Percentiles rank a stretch among this genome's conserved stretches.
These are phyloP conservation scores for Paracyprichromis sp. DNA, from an alignment of 2,113 vertebrate species.

Conservation along the genomic window DNA sequence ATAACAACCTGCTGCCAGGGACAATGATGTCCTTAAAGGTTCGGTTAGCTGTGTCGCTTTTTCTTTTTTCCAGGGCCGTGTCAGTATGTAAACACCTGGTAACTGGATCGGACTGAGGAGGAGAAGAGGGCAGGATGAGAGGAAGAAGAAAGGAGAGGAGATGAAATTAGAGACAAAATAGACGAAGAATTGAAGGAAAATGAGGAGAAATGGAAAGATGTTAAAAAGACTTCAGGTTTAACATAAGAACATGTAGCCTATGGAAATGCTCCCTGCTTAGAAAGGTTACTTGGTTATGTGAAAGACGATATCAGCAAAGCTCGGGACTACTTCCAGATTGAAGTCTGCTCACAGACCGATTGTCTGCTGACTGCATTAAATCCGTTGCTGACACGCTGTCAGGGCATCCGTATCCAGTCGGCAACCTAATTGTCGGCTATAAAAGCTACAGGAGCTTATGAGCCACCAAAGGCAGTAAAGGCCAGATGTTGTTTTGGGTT, in stretches of 20 bases:
- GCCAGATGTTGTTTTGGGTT: not conserved
- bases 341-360: not conserved
- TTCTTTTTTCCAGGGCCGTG: not conserved
- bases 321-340: not conserved
- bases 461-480: not conserved
- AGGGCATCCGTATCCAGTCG: not conserved
- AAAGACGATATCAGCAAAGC: not conserved
- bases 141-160: not conserved
- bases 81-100: not conserved
- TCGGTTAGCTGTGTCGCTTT: not conserved
- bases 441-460: not conserved
- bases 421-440: not conserved
- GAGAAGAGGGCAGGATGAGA: not conserved
- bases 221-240: not conserved
- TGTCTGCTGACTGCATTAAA: not conserved
- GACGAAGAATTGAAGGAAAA: not conserved
- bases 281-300: not conserved
- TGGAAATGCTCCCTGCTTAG: not conserved
- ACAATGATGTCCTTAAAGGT: not conserved
- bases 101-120: not conserved
- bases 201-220: accelerated
- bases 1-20: not conserved
- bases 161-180: not conserved
- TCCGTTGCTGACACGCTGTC: not conserved
- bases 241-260: accelerated